phyloP scores from a whole-genome alignment of 30 jellyfish, hydroid and myxozoan species.

The Cassiopea andromeda region DNA sequence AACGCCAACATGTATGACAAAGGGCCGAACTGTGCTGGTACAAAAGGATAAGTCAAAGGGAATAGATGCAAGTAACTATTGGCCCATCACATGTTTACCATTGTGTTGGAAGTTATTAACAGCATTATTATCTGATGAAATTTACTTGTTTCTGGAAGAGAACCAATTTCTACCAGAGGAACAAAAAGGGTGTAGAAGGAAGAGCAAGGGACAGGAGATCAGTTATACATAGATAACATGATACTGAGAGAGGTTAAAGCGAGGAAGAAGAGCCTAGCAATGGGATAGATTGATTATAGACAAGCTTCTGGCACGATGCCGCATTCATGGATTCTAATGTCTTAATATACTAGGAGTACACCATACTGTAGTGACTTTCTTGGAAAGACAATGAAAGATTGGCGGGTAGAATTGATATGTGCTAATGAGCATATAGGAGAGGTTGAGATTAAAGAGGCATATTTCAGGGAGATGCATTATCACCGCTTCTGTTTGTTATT shows the following conservation, averaged over 20 bases:
- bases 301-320: background rate
- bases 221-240: background rate
- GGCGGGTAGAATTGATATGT: background rate
- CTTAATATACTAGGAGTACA: background rate
- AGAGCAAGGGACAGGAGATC: background rate
- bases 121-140: background rate
- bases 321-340: background rate
- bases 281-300: background rate
- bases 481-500: constrained; percentile 21
- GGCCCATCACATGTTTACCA: constrained; percentile 22
- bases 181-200: background rate
- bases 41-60: constrained; percentile 32
- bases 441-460: constrained; percentile 12
- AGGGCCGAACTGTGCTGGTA: constrained; percentile 37
- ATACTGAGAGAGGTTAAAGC: background rate
- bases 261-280: background rate
- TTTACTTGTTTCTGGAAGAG: background rate
- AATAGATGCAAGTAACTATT: constrained; percentile 16
- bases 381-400: background rate
- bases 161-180: background rate
- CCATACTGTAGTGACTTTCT: background rate
- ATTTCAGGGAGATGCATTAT: constrained; percentile 39
- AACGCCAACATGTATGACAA: constrained; percentile 2
- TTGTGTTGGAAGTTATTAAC: background rate
- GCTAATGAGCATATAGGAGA: background rate